Conservation (phyloP, 2,888 invertebrate genomes). For the Iselma pallidipennis region DNA sequence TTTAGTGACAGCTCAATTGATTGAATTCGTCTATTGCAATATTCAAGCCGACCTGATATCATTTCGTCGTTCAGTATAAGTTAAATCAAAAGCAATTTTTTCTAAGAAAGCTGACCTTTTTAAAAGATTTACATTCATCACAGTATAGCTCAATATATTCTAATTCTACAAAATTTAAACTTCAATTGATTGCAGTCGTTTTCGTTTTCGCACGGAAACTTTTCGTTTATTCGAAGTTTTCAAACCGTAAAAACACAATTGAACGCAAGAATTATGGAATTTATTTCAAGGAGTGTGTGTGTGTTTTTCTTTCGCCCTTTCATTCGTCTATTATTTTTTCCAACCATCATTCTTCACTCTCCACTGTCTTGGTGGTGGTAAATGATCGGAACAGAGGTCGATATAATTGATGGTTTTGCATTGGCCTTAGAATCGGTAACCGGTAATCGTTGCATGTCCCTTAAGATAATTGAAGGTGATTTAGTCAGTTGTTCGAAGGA, state of each 20-base stretch:
- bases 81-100: not conserved
- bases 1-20: not conserved
- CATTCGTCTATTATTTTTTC: no score
- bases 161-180: no score
- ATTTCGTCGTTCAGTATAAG: not conserved
- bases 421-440: no score
- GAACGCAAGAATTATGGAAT: not conserved
- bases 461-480: no score
- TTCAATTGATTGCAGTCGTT: no score
- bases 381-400: not conserved
- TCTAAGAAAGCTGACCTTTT: not conserved
- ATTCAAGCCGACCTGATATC: not conserved
- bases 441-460: no score
- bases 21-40: not conserved
- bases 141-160: no score
- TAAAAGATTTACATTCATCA: no score
- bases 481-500: no score
- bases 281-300: no score
- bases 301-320: not conserved
- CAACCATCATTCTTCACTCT: not conserved
- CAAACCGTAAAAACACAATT: not conserved
- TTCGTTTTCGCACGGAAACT: not conserved
- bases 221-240: not conserved
- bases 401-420: no score
- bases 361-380: not conserved